Conservation (phyloP, 2,113 vertebrate species). For the Paramisgurnus dabryanus region DNA sequence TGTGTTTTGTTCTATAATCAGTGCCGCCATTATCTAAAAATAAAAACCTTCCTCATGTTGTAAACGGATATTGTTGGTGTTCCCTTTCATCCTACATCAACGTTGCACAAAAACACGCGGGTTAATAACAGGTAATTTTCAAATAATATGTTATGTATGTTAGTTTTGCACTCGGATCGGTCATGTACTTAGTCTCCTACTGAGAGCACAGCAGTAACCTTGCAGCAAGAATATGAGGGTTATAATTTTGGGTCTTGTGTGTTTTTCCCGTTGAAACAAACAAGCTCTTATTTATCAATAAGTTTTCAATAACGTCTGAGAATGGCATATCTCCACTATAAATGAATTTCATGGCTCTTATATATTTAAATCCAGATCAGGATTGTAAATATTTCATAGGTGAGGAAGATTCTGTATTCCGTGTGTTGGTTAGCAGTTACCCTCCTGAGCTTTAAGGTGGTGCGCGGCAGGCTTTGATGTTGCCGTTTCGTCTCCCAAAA, state of each 20-base stretch:
- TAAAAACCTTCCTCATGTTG: slow-evolving; percentile 26
- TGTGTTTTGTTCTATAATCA: no score
- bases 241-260: no score
- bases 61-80: slow-evolving; percentile 36
- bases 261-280: no score
- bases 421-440: slow-evolving; percentile 29
- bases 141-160: no score
- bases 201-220: no score
- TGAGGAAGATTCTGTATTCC: slow-evolving; percentile 25
- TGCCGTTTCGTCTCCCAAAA: slow-evolving; percentile 39
- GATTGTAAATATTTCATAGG: slow-evolving; percentile 14
- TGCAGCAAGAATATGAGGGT: no score
- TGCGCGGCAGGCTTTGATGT: slow-evolving; percentile 42
- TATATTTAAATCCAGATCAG: slow-evolving; percentile 19
- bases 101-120: slow-evolving; percentile 20
- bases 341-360: neutral
- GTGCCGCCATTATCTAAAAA: no score
- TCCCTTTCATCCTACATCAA: slow-evolving; percentile 30
- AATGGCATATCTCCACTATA: neutral
- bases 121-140: no score
- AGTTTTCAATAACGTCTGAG: no score
- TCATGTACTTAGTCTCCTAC: no score
- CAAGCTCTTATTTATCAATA: no score
- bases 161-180: no score
- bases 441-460: slow-evolving; percentile 47